These are phyloP conservation scores for Arbacia lixula DNA, from an alignment of 53 echinoderm and acorn worm genomes.

Conservation along the genomic window DNA sequence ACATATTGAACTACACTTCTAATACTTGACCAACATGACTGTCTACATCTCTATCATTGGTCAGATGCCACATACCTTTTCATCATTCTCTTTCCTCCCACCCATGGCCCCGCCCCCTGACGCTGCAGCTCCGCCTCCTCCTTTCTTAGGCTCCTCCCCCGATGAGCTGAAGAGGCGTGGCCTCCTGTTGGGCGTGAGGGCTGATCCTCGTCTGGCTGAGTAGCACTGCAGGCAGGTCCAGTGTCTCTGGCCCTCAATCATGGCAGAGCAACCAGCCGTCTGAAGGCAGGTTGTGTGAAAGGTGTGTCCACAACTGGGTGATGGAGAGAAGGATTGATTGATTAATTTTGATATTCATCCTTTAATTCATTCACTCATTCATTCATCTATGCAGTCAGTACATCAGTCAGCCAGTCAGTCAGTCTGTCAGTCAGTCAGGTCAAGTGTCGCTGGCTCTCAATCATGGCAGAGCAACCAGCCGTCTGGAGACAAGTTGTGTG, in stretches of 20 bases:
- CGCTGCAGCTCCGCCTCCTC: slow-evolving; percentile 25
- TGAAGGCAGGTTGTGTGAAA: slow-evolving; percentile 92
- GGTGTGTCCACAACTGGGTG: slow-evolving; percentile 84
- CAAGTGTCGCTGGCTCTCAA: slow-evolving; percentile 92
- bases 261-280: slow-evolving; percentile 88
- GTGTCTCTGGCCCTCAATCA: slow-evolving; percentile 94
- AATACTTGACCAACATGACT: no score
- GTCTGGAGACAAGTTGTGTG: slow-evolving; percentile 80
- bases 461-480: slow-evolving; percentile 85
- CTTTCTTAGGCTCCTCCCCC: slow-evolving; percentile 39
- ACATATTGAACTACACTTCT: no score
- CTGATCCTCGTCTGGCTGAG: slow-evolving; percentile 75
- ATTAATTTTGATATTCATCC: no score
- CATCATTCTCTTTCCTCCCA: slow-evolving; percentile 41
- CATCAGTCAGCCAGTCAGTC: no score
- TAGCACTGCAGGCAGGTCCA: slow-evolving; percentile 97
- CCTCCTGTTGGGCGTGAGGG: slow-evolving; percentile 50
- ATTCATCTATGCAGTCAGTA: no score
- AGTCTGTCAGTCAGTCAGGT: slow-evolving; percentile 85
- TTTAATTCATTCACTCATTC: no score
- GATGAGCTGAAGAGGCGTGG: slow-evolving; percentile 69
- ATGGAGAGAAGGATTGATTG: background rate
- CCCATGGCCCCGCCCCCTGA: slow-evolving; percentile 47
- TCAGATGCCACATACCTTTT: slow-evolving; percentile 74
- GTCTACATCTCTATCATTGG: no score